phyloP scores from a whole-genome alignment of 2,113 vertebrate species.

The Tragelaphus buxtoni region DNA sequence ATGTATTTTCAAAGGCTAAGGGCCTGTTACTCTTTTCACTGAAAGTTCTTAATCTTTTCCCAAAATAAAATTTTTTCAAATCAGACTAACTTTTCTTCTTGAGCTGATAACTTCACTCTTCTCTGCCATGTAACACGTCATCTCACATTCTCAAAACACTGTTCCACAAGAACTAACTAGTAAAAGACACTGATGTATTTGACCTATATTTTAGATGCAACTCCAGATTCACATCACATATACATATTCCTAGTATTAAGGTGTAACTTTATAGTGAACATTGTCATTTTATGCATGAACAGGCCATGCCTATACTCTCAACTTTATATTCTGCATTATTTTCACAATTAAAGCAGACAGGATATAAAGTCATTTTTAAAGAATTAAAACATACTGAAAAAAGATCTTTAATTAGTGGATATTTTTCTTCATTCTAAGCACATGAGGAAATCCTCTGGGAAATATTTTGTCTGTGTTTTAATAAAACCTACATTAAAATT shows the following conservation, averaged over 20 bases:
- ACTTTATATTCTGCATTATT: not conserved
- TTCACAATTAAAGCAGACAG: not conserved
- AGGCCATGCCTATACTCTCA: not conserved
- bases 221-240: not conserved
- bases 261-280: not conserved
- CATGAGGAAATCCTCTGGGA: not conserved
- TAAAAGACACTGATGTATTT: not conserved
- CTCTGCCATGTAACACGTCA: not conserved
- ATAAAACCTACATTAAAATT: not conserved
- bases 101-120: not conserved
- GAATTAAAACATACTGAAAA: not conserved
- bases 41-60: not conserved
- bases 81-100: not conserved
- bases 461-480: not conserved
- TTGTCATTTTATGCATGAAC: not conserved
- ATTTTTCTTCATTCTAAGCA: not conserved
- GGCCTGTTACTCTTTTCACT: not conserved
- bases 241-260: not conserved
- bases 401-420: not conserved
- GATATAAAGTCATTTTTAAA: not conserved
- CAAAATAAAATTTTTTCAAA: not conserved
- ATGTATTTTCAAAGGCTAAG: not conserved
- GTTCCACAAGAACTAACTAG: not conserved
- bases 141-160: not conserved
- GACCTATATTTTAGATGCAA: not conserved